These are phyloP conservation scores for Machaerirhynchus nigripectus DNA, from an alignment of 2,113 vertebrate genomes.

Conservation along the genomic window DNA sequence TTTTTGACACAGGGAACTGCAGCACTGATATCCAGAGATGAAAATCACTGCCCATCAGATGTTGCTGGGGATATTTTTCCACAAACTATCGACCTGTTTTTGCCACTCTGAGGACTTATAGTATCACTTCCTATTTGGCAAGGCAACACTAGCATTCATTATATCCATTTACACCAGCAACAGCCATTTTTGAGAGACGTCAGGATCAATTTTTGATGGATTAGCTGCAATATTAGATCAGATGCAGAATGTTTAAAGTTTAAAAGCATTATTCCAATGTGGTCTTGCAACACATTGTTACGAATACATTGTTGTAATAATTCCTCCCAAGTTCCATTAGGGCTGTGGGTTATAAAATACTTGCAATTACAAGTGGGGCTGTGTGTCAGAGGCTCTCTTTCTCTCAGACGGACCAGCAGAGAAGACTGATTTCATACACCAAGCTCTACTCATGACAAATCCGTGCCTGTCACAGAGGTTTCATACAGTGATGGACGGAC, in stretches of 20 bases:
- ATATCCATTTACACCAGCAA: background rate
- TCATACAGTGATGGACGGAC: background rate
- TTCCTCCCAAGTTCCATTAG: background rate
- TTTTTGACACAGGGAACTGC: background rate
- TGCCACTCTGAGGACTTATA: background rate
- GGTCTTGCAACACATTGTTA: background rate
- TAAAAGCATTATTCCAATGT: background rate
- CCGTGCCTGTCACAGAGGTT: background rate
- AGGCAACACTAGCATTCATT: background rate
- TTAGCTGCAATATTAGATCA: constrained; percentile 31
- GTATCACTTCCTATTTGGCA: background rate
- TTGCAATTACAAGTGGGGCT: background rate
- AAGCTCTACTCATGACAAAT: background rate
- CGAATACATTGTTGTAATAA: background rate
- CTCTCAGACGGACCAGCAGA: background rate
- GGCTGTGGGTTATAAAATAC: background rate
- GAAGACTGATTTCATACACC: background rate
- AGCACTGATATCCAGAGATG: background rate
- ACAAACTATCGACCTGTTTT: background rate
- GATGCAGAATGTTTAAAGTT: background rate
- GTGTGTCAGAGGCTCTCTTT: background rate
- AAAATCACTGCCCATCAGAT: background rate
- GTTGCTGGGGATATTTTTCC: background rate
- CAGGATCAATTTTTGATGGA: constrained; percentile 28
- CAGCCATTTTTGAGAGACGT: background rate